phyloP scores from a whole-genome alignment of 2,888 invertebrate genomes.

The Panzeria rudis region DNA sequence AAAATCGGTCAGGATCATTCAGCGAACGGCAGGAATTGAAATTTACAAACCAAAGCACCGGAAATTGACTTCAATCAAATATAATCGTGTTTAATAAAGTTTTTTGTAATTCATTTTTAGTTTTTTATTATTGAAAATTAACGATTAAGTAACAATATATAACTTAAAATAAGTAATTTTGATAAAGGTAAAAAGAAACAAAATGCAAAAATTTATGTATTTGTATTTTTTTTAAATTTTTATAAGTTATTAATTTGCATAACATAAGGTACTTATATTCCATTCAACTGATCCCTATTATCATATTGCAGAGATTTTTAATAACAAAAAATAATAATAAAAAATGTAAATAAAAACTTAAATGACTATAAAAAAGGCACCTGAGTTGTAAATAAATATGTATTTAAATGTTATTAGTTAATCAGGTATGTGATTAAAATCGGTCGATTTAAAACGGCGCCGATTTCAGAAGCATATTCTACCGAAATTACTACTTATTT shows the following conservation, averaged over 20 bases:
- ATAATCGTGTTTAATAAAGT: background rate
- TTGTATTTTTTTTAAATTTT: background rate
- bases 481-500: too few relatives aligned
- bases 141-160: conserved; percentile 69
- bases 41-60: background rate
- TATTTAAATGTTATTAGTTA: conserved; percentile 26
- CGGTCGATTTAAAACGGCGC: too few relatives aligned
- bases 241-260: conserved; percentile 18
- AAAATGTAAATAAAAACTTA: conserved; percentile 79
- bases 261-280: conserved; percentile 72
- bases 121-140: conserved; percentile 59
- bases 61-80: background rate
- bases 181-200: conserved; percentile 48
- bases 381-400: conserved; percentile 78
- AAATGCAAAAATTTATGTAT: conserved; percentile 39
- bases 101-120: conserved; percentile 47
- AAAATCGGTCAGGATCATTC: too few relatives aligned
- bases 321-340: conserved; percentile 48
- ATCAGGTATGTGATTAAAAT: too few relatives aligned
- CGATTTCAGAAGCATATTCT: too few relatives aligned
- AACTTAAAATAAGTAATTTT: conserved; percentile 61
- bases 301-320: conserved; percentile 62
- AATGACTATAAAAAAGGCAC: conserved; percentile 82
- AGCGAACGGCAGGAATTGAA: too few relatives aligned
- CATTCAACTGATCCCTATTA: conserved; percentile 58